Base-by-base conservation (phyloP, 2,113 vertebrate genomes). In the Rafetus swinhoei region DNA sequence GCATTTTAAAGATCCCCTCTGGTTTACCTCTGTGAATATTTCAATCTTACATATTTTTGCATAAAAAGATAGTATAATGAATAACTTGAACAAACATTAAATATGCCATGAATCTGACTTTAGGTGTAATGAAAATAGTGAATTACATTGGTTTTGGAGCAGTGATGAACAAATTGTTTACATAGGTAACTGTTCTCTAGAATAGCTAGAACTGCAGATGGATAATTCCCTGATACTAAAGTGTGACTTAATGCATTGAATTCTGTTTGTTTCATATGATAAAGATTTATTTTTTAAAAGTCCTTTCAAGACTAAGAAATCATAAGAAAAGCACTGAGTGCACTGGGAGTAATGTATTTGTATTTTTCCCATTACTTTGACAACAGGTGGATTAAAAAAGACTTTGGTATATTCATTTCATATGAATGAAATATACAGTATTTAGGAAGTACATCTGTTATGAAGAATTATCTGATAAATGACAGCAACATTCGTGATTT, bases 171-270 rank as follows among this genome's bases (percentile, higher is more conserved):
- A 74, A 21, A 1, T 35, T 95, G 22, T 92, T 90, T 86, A 8
- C 50, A 2, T 1, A 69, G 76, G 53, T 93, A 74, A 2, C 50
- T 94, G 1, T 89, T 96, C 74, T 57, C 56, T 88, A 81, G 85
- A 83, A 81, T 7, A 91, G 29, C 27, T 85, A 84, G 72, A 69
- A 50, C 60, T 69, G 80, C n/a, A 91, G 80, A 57, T 3, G 3
- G 79, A 81, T 93, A 81, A 82, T 56, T 86, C 89, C n/a, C 86
- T 93, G n/a, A 79, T 72, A 39, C 1, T 90, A 57, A 91, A 86
- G 84, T 65, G 72, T 84, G 52, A 32, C 56, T 92, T 86, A 74
- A 29, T 72, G 11, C 32, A 19, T 53, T 76, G 16, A 81, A 3
- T 60, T 88, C 24, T 32, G 32, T 74, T 86, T 85, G 9, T 79